Conservation (phyloP, 2,797 vertebrate genomes). For the Bucorvus abyssinicus region DNA sequence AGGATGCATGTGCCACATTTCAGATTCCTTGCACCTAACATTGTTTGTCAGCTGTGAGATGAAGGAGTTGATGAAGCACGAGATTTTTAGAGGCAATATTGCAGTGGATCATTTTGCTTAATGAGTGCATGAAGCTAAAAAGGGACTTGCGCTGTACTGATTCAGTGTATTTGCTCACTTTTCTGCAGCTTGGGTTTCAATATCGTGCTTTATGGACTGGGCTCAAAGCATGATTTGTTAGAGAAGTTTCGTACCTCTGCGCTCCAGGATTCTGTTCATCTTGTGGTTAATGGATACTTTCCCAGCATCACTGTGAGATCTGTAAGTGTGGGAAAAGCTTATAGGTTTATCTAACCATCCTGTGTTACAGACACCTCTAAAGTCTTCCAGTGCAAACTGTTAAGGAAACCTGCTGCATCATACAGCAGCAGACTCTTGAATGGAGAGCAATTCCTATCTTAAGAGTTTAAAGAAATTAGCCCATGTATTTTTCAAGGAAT, state of each 20-base stretch:
- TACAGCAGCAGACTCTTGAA: neutral
- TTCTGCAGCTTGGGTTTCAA: slow-evolving; percentile 88
- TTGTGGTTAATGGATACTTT: slow-evolving; percentile 97
- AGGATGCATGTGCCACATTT: neutral
- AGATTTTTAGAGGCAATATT: neutral
- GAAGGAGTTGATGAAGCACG: neutral
- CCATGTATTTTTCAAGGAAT: neutral
- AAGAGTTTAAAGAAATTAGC: neutral
- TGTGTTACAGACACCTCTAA: neutral
- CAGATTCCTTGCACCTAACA: neutral
- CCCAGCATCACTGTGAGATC: slow-evolving; percentile 94
- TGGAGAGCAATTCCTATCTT: neutral
- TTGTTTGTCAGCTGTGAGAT: neutral
- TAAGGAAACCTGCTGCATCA: neutral
- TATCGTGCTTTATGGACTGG: slow-evolving; percentile 91
- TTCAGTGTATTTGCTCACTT: slow-evolving; percentile 31
- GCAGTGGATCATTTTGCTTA: neutral
- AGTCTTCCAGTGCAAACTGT: neutral
- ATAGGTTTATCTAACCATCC: neutral
- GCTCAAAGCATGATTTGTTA: slow-evolving; percentile 90
- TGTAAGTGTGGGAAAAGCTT: slow-evolving; percentile 75
- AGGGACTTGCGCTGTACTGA: neutral
- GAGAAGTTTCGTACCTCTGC: slow-evolving; percentile 87
- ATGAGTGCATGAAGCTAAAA: neutral
- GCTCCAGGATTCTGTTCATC: slow-evolving; percentile 83